Evolutionary conservation across 92 coral and sea anemone genomes (phyloP).

Genomic region (Porites rus): DNA sequence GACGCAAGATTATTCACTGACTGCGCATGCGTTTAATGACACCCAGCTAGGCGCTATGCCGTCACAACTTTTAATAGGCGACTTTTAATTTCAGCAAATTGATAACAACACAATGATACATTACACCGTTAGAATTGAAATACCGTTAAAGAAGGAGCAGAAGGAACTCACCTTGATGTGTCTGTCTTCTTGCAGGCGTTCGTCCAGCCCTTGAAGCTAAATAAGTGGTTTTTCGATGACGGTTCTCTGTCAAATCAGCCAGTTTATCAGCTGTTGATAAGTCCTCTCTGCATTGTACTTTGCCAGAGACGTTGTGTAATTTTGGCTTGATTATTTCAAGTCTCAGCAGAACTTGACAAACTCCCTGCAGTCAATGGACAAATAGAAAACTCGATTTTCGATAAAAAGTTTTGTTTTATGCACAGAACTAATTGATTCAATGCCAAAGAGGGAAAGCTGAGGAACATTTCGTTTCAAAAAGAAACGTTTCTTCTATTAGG

Average conservation of each 20-base stretch:
- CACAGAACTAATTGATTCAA: too few species aligned
- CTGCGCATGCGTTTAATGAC: too few species aligned
- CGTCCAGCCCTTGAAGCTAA: slow-evolving; percentile 13
- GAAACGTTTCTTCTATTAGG: too few species aligned
- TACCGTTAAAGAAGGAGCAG: not conserved
- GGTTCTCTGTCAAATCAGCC: slow-evolving; percentile 69
- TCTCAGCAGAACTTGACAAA: slow-evolving; percentile 84
- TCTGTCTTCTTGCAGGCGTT: not conserved
- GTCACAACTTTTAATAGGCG: too few species aligned
- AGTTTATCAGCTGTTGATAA: slow-evolving; percentile 65
- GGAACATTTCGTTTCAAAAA: too few species aligned
- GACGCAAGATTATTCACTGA: too few species aligned
- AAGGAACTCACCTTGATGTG: not conserved
- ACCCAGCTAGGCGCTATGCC: too few species aligned
- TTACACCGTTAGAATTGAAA: not conserved
- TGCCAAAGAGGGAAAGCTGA: too few species aligned
- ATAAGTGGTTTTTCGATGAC: slow-evolving; percentile 43
- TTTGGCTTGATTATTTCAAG: slow-evolving; percentile 87
- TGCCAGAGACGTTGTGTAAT: slow-evolving; percentile 46
- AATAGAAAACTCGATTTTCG: too few species aligned
- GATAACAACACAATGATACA: too few species aligned
- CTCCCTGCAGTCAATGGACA: slow-evolving; percentile 66
- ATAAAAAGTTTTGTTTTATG: too few species aligned
- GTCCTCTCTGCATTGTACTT: slow-evolving; percentile 10
- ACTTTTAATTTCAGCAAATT: too few species aligned